These are phyloP conservation scores for Limanda limanda DNA, from an alignment of 2,113 vertebrate species.

Conservation along the genomic window DNA sequence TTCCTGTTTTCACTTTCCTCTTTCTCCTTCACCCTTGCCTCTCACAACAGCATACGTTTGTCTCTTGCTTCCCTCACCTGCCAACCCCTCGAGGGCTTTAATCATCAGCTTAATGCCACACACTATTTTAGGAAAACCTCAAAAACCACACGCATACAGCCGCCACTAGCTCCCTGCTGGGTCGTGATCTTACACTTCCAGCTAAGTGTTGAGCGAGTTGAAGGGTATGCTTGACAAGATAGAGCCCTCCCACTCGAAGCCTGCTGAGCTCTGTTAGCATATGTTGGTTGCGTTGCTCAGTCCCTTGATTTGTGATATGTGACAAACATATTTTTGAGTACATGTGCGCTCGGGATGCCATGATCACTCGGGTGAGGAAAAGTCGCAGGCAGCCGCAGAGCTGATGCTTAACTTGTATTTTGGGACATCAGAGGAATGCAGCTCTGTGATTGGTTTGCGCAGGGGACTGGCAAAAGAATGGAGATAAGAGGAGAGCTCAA, in stretches of 20 bases:
- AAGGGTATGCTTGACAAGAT: slow-evolving; percentile 23
- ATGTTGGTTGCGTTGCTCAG: slow-evolving; percentile 8
- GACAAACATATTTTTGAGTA: slow-evolving; percentile 26
- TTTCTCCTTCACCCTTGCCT: slow-evolving; percentile 17
- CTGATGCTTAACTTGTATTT: slow-evolving; percentile 13
- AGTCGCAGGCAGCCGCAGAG: slow-evolving; percentile 12
- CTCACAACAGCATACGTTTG: slow-evolving; percentile 46
- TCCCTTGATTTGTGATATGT: slow-evolving; percentile 6
- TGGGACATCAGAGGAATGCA: slow-evolving; percentile 6
- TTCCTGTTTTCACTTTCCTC: neutral
- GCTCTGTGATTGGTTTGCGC: neutral
- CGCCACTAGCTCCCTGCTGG: slow-evolving; percentile 8
- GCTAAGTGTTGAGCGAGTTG: slow-evolving; percentile 12
- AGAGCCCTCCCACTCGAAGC: slow-evolving; percentile 6
- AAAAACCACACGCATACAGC: neutral
- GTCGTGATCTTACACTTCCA: slow-evolving; percentile 8
- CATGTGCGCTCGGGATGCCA: neutral
- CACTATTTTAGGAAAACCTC: slow-evolving; percentile 47
- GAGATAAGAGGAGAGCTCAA: neutral
- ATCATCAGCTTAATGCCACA: slow-evolving; percentile 67
- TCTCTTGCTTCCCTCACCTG: slow-evolving; percentile 52
- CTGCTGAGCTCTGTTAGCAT: slow-evolving; percentile 26
- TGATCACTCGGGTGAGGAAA: neutral
- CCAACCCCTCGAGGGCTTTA: slow-evolving; percentile 52
- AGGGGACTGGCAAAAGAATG: slow-evolving; percentile 3